Percentiles rank a stretch among this genome's conserved stretches.
Evolutionary conservation across 2,797 vertebrate species (phyloP).

Genomic region (Hypotaenidia okinawae): DNA sequence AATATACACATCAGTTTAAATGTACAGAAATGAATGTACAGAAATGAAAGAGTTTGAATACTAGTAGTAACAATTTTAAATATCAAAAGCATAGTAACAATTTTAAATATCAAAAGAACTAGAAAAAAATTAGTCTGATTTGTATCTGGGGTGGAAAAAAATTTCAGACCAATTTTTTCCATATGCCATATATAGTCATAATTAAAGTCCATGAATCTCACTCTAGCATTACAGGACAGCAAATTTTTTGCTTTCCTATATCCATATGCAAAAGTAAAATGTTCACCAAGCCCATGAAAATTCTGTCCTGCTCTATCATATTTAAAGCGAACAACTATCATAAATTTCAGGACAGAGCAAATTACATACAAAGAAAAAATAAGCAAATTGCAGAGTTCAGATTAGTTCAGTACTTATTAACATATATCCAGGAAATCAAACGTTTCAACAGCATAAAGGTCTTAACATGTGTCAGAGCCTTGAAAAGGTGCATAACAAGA

Average conservation of each 20-base stretch:
- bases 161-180: neutral
- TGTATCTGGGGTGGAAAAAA: neutral
- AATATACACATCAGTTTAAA: neutral
- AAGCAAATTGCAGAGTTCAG: neutral
- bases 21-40: too few relatives aligned
- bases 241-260: neutral
- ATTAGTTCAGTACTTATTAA: neutral
- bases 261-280: neutral
- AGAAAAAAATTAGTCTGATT: neutral
- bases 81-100: neutral
- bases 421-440: neutral
- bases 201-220: neutral
- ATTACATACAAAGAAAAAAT: neutral
- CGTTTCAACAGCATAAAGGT: neutral
- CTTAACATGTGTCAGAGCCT: neutral
- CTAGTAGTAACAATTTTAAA: neutral
- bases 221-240: neutral
- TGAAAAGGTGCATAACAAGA: neutral
- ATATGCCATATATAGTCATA: neutral
- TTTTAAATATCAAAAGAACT: neutral
- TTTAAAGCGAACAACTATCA: neutral
- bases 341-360: neutral
- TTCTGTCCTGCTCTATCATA: neutral
- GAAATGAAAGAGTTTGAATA: too few relatives aligned
- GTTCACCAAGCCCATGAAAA: neutral